A percentile compares a stretch with the other conserved stretches of the same genome.
Conservation (phyloP, 2,888 invertebrate genomes). For the Macrophya annulata region DNA sequence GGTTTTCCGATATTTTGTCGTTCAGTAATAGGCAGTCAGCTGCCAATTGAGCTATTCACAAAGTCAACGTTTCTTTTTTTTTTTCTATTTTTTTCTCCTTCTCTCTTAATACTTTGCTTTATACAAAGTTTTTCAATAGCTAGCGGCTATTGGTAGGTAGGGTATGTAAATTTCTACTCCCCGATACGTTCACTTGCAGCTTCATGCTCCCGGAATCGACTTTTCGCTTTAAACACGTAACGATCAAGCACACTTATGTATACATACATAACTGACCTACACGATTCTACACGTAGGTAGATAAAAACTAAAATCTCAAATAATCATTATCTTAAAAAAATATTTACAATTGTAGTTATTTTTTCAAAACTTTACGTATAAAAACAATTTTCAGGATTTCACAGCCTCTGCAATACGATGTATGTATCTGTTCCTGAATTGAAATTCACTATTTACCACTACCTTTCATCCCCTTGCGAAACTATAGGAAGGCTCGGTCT, state of each 20-base stretch:
- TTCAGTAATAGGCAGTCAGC: conserved; percentile 44
- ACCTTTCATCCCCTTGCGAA: no score
- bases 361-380: no score
- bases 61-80: conserved; percentile 58
- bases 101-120: not conserved
- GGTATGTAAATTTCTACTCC: not conserved
- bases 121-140: conserved; percentile 32
- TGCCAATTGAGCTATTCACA: conserved; percentile 73
- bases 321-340: not conserved
- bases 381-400: no score
- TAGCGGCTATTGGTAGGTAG: not conserved
- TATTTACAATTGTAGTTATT: no score
- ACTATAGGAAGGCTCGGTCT: not conserved
- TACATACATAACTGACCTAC: not conserved
- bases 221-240: not conserved
- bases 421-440: no score
- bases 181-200: not conserved
- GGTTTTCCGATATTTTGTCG: conserved; percentile 27
- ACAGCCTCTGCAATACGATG: no score
- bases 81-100: not conserved
- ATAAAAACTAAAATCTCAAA: not conserved
- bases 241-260: not conserved
- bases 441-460: no score
- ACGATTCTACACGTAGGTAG: not conserved
- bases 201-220: not conserved